Evolutionary conservation across 2,888 invertebrate genomes (phyloP).

Genomic region (Platerodrilus igneus): DNA sequence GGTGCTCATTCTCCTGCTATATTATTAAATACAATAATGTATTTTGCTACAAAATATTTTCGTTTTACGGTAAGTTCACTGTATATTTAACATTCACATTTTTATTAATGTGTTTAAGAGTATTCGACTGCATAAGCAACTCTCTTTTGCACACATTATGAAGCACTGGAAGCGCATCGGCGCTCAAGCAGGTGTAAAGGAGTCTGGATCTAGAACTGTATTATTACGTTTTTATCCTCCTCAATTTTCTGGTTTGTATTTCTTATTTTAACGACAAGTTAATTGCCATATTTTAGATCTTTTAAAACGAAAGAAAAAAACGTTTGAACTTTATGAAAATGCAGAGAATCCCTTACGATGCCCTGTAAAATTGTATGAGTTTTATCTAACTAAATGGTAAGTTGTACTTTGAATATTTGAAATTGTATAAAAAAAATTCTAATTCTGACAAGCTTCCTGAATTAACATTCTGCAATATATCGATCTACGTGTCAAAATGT

Average conservation of each 20-base stretch:
- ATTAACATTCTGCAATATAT: too few relatives aligned
- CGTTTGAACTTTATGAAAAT: slow-evolving; percentile 90
- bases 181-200: slow-evolving; percentile 62
- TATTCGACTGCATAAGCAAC: slow-evolving; percentile 86
- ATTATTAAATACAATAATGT: slow-evolving; percentile 87
- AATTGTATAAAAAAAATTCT: too few relatives aligned
- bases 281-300: slow-evolving; percentile 55
- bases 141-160: slow-evolving; percentile 92
- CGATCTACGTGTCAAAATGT: too few relatives aligned
- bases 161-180: slow-evolving; percentile 89
- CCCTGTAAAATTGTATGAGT: slow-evolving; percentile 93
- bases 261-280: neutral
- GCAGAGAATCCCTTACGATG: slow-evolving; percentile 87
- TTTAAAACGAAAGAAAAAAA: slow-evolving; percentile 78
- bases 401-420: too few relatives aligned
- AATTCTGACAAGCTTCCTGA: too few relatives aligned
- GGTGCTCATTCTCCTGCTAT: slow-evolving; percentile 95
- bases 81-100: neutral
- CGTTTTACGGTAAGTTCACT: slow-evolving; percentile 72
- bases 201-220: slow-evolving; percentile 76
- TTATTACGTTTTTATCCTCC: slow-evolving; percentile 84
- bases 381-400: slow-evolving; percentile 95
- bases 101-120: slow-evolving; percentile 54
- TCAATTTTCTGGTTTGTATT: slow-evolving; percentile 51
- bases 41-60: slow-evolving; percentile 95